These are phyloP conservation scores for Blastomussa wellsi DNA, from an alignment of 92 coral and sea anemone species.

Conservation along the genomic window DNA sequence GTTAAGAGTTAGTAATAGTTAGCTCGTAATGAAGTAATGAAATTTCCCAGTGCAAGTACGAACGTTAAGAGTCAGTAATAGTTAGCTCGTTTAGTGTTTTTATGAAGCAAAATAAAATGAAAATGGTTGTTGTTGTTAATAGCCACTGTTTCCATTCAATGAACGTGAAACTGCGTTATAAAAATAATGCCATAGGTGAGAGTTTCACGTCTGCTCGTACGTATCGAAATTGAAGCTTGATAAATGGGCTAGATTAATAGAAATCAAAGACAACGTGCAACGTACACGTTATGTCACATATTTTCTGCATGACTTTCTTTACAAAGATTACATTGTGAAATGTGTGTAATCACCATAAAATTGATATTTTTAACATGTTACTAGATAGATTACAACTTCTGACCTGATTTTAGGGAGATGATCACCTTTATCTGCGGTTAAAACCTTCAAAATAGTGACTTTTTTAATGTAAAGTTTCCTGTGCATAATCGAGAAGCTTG, in stretches of 20 bases:
- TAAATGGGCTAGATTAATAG: neutral
- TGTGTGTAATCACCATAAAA: neutral
- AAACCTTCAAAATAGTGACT: neutral
- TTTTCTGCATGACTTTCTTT: neutral
- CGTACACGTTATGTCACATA: slow-evolving; percentile 5
- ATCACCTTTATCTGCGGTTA: neutral
- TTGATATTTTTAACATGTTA: neutral
- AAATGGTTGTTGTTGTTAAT: neutral
- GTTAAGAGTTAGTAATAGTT: too few species aligned
- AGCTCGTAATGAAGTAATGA: neutral
- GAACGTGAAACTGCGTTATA: neutral
- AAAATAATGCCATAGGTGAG: neutral
- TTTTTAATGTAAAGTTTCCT: neutral
- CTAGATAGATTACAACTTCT: neutral
- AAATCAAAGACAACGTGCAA: slow-evolving; percentile 4
- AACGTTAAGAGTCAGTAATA: too few species aligned
- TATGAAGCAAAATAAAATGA: too few species aligned
- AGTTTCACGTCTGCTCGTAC: neutral
- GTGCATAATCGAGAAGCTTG: neutral
- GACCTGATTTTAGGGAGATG: neutral
- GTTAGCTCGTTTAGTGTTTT: neutral
- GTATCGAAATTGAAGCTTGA: neutral
- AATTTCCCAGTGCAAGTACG: neutral
- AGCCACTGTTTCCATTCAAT: neutral
- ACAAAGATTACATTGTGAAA: neutral